These are phyloP conservation scores for Sinonovacula constricta DNA, from an alignment of 1,140 invertebrate genomes.

Conservation along the genomic window DNA sequence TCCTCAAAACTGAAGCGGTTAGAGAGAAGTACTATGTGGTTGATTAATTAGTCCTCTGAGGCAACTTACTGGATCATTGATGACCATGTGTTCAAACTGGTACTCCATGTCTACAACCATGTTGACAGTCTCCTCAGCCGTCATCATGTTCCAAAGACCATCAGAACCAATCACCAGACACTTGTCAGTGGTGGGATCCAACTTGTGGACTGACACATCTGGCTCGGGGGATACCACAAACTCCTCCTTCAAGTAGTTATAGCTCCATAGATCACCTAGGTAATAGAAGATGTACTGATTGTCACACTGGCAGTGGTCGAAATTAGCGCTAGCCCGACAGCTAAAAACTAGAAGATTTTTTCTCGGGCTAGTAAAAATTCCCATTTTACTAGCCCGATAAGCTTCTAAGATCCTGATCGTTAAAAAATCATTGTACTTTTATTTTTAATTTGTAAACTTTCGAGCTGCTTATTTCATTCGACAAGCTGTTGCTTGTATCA, in stretches of 20 bases:
- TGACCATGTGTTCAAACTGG: slow-evolving; percentile 72
- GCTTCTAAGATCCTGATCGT: background rate
- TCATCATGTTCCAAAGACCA: slow-evolving; percentile 97
- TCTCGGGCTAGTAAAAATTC: no score
- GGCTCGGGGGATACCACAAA: slow-evolving; percentile 99
- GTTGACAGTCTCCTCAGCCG: slow-evolving; percentile 89
- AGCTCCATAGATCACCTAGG: slow-evolving; percentile 96
- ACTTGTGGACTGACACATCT: slow-evolving; percentile 91
- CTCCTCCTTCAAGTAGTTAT: slow-evolving; percentile 91
- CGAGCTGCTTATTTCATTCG: no score
- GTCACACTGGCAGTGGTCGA: no score
- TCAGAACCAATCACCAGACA: slow-evolving; percentile 98
- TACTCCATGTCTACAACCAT: slow-evolving; percentile 82
- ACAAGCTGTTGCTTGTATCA: no score
- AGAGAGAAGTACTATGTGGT: background rate
- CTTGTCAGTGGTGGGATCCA: slow-evolving; percentile 88
- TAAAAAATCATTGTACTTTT: no score
- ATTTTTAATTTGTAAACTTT: no score
- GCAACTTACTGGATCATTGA: slow-evolving; percentile 70
- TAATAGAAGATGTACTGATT: slow-evolving; percentile 19
- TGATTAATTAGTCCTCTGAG: background rate
- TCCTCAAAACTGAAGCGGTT: background rate
- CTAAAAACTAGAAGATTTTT: no score
- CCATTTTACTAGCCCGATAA: no score
- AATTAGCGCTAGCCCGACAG: no score